Percentiles rank a stretch among this genome's conserved stretches.
phyloP scores from a whole-genome alignment of 1,140 invertebrate genomes.

The Brachionus rubens region DNA sequence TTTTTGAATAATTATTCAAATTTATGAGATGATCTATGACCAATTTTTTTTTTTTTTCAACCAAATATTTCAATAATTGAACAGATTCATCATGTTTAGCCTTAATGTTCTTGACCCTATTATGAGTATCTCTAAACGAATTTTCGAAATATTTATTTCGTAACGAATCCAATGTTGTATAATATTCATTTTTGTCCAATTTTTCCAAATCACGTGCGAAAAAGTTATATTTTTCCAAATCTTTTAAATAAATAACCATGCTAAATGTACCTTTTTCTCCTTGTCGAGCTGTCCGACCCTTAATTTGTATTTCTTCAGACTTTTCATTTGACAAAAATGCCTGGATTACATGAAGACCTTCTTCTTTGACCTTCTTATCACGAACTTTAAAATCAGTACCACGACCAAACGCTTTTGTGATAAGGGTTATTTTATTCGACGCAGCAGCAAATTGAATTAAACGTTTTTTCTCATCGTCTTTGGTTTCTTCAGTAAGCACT shows the following conservation, averaged over 20 bases:
- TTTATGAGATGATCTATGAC: too few species aligned
- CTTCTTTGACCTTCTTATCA: neutral
- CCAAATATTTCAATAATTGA: too few species aligned
- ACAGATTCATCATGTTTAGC: too few species aligned
- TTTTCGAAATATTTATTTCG: too few species aligned
- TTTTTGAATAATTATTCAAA: too few species aligned
- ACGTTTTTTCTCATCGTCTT: neutral
- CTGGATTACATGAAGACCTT: slow-evolving; percentile 2
- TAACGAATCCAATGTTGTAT: too few species aligned
- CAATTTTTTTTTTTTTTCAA: too few species aligned
- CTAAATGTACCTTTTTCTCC: neutral
- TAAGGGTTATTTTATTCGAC: neutral
- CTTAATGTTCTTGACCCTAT: too few species aligned
- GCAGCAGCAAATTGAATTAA: neutral
- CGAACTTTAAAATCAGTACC: neutral
- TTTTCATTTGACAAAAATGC: neutral
- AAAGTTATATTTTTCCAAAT: neutral
- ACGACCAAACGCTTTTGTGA: neutral
- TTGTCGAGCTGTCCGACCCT: neutral
- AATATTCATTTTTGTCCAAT: neutral
- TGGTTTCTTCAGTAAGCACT: neutral
- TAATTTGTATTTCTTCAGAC: slow-evolving; percentile 20
- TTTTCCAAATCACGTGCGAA: neutral
- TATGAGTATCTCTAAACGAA: too few species aligned
- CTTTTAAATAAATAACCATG: neutral